A percentile compares a stretch with the other conserved stretches of the same genome.
Conservation (phyloP, 2,888 invertebrate species). For the Patella caerulea region DNA sequence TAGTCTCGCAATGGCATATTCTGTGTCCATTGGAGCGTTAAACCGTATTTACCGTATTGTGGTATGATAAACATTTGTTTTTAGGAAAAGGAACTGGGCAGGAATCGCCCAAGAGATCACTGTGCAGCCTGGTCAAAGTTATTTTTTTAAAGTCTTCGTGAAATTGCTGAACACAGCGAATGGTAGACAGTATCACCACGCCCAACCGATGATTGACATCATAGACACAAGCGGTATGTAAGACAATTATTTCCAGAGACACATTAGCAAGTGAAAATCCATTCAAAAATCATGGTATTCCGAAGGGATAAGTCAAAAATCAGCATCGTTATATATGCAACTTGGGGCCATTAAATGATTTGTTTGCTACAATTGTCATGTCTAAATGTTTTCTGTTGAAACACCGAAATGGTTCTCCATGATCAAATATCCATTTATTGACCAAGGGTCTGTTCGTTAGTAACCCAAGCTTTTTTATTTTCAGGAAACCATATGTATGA, state of each 20-base stretch:
- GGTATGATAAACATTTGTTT: background rate
- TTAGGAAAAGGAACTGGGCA: conserved; percentile 8
- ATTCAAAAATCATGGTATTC: too few relatives aligned
- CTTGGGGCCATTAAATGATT: too few relatives aligned
- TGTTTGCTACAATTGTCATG: too few relatives aligned
- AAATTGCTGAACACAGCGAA: conserved; percentile 8
- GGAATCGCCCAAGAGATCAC: conserved; percentile 7
- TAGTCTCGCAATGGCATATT: too few relatives aligned
- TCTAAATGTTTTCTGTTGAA: too few relatives aligned
- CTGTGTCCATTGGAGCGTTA: too few relatives aligned
- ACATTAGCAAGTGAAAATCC: conserved; percentile 2
- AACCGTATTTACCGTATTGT: too few relatives aligned
- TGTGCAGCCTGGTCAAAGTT: background rate
- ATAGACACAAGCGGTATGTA: background rate
- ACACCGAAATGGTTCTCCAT: too few relatives aligned
- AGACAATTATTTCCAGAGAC: background rate
- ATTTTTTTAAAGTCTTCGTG: conserved; percentile 9
- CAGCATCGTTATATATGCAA: too few relatives aligned
- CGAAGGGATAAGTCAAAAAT: too few relatives aligned
- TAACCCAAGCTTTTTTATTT: background rate
- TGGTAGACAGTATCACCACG: background rate
- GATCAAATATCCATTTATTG: too few relatives aligned
- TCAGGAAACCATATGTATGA: background rate
- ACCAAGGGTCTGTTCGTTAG: too few relatives aligned
- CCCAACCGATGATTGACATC: background rate